Evolutionary conservation across 2,113 vertebrate genomes (phyloP), one percentile per base, ranked within the genome.

Genomic region (Rutilus rutilus): DNA sequence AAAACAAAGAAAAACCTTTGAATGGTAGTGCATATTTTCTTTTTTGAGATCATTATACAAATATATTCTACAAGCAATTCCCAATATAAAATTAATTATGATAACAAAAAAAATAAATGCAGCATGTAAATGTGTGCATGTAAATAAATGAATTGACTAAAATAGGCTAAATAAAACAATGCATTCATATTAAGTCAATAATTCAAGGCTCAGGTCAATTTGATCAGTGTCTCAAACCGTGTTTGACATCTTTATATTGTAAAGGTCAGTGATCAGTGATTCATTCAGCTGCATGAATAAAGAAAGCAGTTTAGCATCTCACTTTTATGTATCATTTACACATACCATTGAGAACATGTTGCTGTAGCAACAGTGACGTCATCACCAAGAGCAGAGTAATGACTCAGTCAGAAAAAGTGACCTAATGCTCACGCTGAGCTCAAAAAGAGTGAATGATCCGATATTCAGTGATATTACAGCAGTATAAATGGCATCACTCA

Each of bases 361-460:
- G 90, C 95, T 94, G 94, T 94, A 93, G 95, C 88, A 93, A 96
- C 77, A 87, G 83, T 87, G 64, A 91, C 17, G 0, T 84, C 91
- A 91, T 92, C 82, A 88, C 45, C 52, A 87, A 89, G 86, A 91
- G 78, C 85, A 73, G 27, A 71, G 60, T 76, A 67, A 75, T 47
- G 82, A 75, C 23, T 65, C 83, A 47, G 71, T 71, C 78, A 45
- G 27, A 83, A 54, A 67, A 65, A 67, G 17, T 81, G 39, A 50
- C 39, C 78, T 54, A 69, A 73, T 45, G n/a, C n/a, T 83, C 64
- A 84, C 6, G 25, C 30, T 33, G 6, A 45, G 50, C 21, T 59
- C 15, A 77, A 19, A 87, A 42, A 47, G 15, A 69, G 25, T 30
- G 30, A 67, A 27, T 6, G 6, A 52, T 33, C 19, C 17, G 2